These are phyloP conservation scores for Mastomys coucha DNA, from an alignment of 2,113 vertebrate species.

Conservation along the genomic window DNA sequence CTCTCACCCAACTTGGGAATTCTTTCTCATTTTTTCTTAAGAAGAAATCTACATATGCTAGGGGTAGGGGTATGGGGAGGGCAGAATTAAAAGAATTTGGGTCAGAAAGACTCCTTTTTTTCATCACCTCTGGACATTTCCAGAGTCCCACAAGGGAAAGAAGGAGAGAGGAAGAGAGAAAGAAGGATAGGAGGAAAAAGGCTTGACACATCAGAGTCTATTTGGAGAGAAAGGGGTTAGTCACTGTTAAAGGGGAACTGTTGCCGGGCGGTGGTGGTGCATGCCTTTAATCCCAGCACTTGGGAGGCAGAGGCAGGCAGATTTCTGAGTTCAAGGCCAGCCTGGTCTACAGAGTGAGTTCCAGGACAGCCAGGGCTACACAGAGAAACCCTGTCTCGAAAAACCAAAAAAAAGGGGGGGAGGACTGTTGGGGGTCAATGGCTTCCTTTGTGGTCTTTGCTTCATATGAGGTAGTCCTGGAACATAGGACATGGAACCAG, in stretches of 20 bases:
- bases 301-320: no score
- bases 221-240: background rate
- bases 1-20: background rate
- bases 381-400: no score
- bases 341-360: no score
- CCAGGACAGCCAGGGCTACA: no score
- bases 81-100: no score
- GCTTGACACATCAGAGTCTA: background rate
- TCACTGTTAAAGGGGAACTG: background rate
- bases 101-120: background rate
- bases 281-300: no score
- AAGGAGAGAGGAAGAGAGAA: background rate
- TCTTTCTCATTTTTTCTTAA: background rate
- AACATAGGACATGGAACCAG: background rate
- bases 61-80: background rate
- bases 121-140: background rate
- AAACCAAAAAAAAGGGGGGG: no score
- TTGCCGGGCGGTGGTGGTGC: no score
- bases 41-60: background rate
- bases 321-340: no score
- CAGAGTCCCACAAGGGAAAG: background rate
- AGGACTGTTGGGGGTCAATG: background rate
- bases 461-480: background rate
- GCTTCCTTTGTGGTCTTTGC: background rate
- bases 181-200: background rate